Percentiles rank a stretch among this genome's conserved stretches.
These are phyloP conservation scores for Patella pellucida DNA, from an alignment of 2,888 invertebrate species.

Conservation along the genomic window DNA sequence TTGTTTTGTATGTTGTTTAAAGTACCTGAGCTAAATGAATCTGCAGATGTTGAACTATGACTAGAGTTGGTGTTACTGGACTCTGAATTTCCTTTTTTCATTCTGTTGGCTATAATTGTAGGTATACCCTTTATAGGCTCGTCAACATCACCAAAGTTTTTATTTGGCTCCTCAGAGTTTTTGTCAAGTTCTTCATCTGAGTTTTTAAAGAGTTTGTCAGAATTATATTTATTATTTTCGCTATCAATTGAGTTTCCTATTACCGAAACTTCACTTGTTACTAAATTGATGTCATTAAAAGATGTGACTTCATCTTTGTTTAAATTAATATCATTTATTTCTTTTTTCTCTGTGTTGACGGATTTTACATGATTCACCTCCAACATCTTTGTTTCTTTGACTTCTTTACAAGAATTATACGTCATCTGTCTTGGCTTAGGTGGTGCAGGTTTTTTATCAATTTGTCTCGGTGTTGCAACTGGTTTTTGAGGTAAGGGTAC, in stretches of 20 bases:
- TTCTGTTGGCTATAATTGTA: slow-evolving; percentile 46
- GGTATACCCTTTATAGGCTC: slow-evolving; percentile 50
- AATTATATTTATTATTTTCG: background rate
- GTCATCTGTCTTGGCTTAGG: background rate
- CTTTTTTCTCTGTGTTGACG: slow-evolving; percentile 11
- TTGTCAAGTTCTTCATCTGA: background rate
- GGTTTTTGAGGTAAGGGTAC: slow-evolving; percentile 18
- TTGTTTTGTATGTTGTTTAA: background rate
- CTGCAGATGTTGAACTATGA: background rate
- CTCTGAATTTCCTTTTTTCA: slow-evolving; percentile 36
- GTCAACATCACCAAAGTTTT: slow-evolving; percentile 12
- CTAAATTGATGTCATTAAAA: slow-evolving; percentile 4
- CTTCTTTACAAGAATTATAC: background rate
- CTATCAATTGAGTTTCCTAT: slow-evolving; percentile 1
- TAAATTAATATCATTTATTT: background rate
- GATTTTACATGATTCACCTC: too few species aligned
- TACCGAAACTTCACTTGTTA: background rate
- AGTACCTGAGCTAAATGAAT: background rate
- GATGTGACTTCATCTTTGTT: background rate
- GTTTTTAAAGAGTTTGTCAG: background rate
- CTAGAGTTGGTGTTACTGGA: background rate
- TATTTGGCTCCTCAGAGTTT: slow-evolving; percentile 6
- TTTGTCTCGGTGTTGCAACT: slow-evolving; percentile 10
- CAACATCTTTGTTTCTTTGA: background rate
- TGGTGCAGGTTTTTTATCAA: slow-evolving; percentile 11